These are phyloP conservation scores for Platichthys flesus DNA, from an alignment of 2,113 vertebrate species.

Conservation along the genomic window DNA sequence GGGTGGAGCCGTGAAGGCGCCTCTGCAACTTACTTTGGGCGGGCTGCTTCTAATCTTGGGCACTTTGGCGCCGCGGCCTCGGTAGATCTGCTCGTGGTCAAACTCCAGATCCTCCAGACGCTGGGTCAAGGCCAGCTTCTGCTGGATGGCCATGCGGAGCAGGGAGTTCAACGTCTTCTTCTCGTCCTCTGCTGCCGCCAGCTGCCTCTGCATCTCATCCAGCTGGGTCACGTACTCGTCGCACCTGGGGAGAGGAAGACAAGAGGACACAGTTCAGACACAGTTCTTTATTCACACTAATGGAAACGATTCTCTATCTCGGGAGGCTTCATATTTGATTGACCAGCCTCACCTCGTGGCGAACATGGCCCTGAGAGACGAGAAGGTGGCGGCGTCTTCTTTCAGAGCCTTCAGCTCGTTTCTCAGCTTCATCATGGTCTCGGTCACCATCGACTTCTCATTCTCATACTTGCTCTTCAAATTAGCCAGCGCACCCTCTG, in stretches of 20 bases:
- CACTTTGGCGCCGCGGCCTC: constrained; percentile 92
- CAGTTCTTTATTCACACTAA: background rate
- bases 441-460: constrained; percentile 97
- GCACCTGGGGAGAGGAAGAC: constrained; percentile 81
- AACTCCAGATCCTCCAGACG: constrained; percentile 98
- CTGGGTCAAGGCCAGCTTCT: constrained; percentile 97
- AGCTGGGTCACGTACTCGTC: constrained; percentile 97
- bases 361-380: constrained; percentile 98
- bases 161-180: constrained; percentile 99
- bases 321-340: background rate
- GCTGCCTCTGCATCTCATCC: constrained; percentile 99
- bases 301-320: background rate
- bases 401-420: constrained; percentile 98
- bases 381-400: constrained; percentile 98
- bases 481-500: constrained; percentile 94
- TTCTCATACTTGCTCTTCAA: constrained; percentile 99
- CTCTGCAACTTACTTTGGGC: constrained; percentile 96
- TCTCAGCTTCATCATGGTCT: constrained; percentile 98
- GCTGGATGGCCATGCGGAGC: constrained; percentile 98
- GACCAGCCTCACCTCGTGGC: constrained; percentile 89
- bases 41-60: constrained; percentile 93
- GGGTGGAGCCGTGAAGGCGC: constrained; percentile 79
- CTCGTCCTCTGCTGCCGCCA: constrained; percentile 97
- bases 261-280: background rate
- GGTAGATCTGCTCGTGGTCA: constrained; percentile 94